Evolutionary conservation across 2,113 vertebrate genomes (phyloP).

Genomic region (Phalacrocorax carbo): DNA sequence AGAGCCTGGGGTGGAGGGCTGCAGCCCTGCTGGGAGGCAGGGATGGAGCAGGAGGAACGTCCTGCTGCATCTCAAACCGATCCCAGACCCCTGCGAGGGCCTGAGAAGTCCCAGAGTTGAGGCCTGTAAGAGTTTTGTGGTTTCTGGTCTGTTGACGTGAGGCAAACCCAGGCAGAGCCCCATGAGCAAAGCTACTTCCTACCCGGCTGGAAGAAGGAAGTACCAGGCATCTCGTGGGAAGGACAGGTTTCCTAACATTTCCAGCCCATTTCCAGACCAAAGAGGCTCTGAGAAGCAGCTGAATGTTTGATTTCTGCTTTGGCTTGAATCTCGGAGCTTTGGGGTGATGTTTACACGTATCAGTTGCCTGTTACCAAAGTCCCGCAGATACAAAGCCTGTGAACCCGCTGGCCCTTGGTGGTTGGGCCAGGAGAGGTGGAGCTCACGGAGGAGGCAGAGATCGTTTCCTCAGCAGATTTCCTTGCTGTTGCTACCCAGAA

Average conservation of each 20-base stretch:
- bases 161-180: background rate
- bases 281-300: slow-evolving; percentile 59
- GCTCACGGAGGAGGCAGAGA: background rate
- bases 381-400: background rate
- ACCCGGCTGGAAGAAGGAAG: background rate
- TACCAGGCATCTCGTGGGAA: background rate
- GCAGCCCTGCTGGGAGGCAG: background rate
- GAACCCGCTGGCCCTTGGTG: background rate
- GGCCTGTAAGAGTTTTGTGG: background rate
- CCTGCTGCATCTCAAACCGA: background rate
- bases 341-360: slow-evolving; percentile 42
- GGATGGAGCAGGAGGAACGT: background rate
- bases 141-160: background rate
- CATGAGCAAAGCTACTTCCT: slow-evolving; percentile 1
- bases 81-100: background rate
- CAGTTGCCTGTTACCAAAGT: slow-evolving; percentile 32
- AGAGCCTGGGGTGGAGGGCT: background rate
- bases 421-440: background rate
- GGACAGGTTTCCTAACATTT: background rate
- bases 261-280: slow-evolving; percentile 53
- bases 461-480: background rate
- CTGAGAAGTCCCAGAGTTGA: background rate
- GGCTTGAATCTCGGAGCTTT: slow-evolving; percentile 39
- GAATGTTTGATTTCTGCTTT: slow-evolving; percentile 31
- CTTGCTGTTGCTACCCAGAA: background rate